Conservation (phyloP, 2,888 invertebrate genomes). For the Chrysodeixis includens region DNA sequence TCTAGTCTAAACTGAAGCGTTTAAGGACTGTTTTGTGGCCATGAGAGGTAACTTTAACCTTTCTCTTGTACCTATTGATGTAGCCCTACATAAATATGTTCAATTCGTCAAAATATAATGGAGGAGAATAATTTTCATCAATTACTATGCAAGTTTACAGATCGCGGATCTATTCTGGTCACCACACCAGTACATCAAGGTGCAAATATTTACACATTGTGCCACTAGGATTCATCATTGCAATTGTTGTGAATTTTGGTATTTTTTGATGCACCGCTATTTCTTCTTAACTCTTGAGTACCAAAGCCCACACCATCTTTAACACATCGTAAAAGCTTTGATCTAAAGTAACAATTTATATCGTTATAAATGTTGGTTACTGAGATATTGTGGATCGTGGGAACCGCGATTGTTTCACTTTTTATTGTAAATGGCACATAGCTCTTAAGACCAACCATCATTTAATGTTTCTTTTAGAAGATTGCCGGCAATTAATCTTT, state of each 20-base stretch:
- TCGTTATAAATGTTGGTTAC: slow-evolving; percentile 26
- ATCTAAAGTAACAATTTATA: slow-evolving; percentile 4
- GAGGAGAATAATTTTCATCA: too few species aligned
- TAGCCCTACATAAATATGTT: too few species aligned
- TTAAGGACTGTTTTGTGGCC: too few species aligned
- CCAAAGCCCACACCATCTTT: background rate
- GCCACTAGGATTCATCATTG: too few species aligned
- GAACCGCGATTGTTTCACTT: slow-evolving; percentile 31
- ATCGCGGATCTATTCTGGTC: too few species aligned
- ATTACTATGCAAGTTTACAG: too few species aligned
- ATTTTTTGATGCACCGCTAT: background rate
- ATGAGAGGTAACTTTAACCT: too few species aligned
- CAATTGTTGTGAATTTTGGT: background rate
- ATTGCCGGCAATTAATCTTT: slow-evolving; percentile 20
- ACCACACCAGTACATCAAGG: too few species aligned
- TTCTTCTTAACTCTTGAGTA: background rate
- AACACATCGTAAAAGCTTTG: slow-evolving; percentile 2
- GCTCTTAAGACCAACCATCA: slow-evolving; percentile 10
- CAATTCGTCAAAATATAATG: too few species aligned
- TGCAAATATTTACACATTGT: too few species aligned
- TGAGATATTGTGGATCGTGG: slow-evolving; percentile 27
- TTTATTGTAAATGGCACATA: slow-evolving; percentile 12
- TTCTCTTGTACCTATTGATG: too few species aligned
- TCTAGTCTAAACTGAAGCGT: background rate
- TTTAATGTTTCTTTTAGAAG: slow-evolving; percentile 16